Percentiles rank a stretch among this genome's conserved stretches.
Evolutionary conservation across 2,888 invertebrate genomes (phyloP).

Genomic region (Pilophorus perplexus): DNA sequence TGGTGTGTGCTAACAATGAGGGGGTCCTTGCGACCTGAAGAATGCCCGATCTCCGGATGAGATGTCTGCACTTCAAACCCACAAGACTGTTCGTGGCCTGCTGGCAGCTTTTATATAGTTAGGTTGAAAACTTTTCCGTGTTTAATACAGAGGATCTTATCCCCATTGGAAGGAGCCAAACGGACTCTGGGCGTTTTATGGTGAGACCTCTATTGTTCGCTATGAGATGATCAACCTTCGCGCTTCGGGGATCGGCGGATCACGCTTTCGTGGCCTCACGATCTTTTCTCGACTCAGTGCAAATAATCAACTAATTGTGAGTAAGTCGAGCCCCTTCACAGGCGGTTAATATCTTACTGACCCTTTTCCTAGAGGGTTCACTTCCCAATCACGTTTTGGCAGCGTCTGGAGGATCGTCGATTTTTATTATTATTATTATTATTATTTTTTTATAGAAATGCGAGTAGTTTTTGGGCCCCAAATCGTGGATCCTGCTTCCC

Average conservation of each 20-base stretch:
- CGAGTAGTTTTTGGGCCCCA: too few species aligned
- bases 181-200: constrained; percentile 10
- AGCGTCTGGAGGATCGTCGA: too few species aligned
- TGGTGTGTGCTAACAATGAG: neutral
- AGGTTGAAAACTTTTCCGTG: constrained; percentile 13
- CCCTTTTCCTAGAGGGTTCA: neutral
- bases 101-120: constrained; percentile 7
- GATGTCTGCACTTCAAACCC: neutral
- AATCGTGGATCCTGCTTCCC: too few species aligned
- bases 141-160: constrained; percentile 19
- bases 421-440: too few species aligned
- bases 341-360: constrained; percentile 20
- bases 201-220: constrained; percentile 25
- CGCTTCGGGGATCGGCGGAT: constrained; percentile 23
- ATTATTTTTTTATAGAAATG: too few species aligned
- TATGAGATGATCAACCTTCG: constrained; percentile 33
- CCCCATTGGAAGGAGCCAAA: neutral
- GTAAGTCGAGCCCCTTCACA: constrained; percentile 8
- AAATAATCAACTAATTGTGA: constrained; percentile 38
- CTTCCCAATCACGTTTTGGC: constrained; percentile 13
- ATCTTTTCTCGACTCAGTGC: constrained; percentile 25
- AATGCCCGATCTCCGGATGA: neutral
- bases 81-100: too few species aligned
- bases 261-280: constrained; percentile 36
- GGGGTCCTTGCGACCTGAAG: constrained; percentile 7